Conservation (phyloP, 2,888 invertebrate genomes). For the Helicoverpa assulta region DNA sequence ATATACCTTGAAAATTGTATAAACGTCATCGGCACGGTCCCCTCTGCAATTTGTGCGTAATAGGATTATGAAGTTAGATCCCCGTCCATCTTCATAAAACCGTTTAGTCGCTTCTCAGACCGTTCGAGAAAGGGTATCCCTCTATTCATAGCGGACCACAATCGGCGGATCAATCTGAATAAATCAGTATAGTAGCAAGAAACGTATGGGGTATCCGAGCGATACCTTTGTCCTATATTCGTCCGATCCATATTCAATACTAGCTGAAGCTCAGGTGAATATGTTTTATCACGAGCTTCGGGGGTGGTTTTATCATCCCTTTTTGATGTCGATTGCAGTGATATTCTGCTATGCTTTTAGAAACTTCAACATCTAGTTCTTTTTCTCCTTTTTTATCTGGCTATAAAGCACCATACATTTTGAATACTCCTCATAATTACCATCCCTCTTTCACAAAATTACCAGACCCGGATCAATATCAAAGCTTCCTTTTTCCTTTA, state of each 20-base stretch:
- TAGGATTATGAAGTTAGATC: conserved; percentile 29
- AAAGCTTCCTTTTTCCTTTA: no score
- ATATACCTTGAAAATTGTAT: neutral
- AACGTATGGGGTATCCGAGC: conserved; percentile 1
- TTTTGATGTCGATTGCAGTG: neutral
- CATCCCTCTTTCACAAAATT: no score
- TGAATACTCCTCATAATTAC: no score
- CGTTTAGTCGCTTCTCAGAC: conserved; percentile 21
- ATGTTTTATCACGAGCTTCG: conserved; percentile 17
- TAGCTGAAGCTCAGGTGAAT: conserved; percentile 16
- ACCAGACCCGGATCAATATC: no score
- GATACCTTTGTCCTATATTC: conserved; percentile 24
- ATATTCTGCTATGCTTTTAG: neutral
- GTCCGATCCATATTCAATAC: conserved; percentile 43
- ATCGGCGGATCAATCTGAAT: conserved; percentile 42
- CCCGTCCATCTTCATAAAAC: conserved; percentile 47
- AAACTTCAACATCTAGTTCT: neutral
- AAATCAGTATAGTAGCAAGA: conserved; percentile 30
- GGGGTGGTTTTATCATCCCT: neutral
- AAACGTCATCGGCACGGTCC: conserved; percentile 1
- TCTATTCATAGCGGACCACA: conserved; percentile 41
- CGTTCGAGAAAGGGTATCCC: conserved; percentile 1
- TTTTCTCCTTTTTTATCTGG: no score
- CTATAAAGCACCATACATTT: no score
- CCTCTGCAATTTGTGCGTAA: conserved; percentile 23